Percentiles rank a stretch among this genome's conserved stretches.
phyloP scores from a whole-genome alignment of 1,140 invertebrate species.

The Drosophila truncata region DNA sequence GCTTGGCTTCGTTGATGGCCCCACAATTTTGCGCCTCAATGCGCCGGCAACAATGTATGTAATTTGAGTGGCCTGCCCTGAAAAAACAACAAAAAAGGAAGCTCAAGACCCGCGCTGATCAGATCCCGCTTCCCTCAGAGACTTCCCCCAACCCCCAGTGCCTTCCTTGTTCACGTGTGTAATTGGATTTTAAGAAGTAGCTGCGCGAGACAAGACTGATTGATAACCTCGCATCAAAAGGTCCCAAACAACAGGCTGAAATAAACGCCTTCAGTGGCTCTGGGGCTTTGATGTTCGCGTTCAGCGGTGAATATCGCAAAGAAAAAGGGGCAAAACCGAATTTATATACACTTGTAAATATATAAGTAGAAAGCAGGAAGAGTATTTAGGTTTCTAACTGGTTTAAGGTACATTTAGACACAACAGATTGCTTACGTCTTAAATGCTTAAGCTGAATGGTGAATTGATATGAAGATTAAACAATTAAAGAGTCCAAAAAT shows the following conservation, averaged over 20 bases:
- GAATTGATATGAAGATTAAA: too few species aligned
- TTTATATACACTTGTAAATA: not conserved
- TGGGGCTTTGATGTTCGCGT: conserved; percentile 61
- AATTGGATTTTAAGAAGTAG: conserved; percentile 83
- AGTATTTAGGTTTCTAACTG: too few species aligned
- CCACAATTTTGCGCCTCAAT: conserved; percentile 72
- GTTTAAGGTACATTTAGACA: not conserved
- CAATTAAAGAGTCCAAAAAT: not conserved
- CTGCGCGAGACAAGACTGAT: conserved; percentile 66
- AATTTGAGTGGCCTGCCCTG: conserved; percentile 64
- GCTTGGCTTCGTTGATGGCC: conserved; percentile 35
- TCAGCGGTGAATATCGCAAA: conserved; percentile 38
- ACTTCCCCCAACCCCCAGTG: not conserved
- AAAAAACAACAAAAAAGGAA: conserved; percentile 23
- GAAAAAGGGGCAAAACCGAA: not conserved
- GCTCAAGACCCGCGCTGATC: conserved; percentile 44
- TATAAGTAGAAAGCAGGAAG: too few species aligned
- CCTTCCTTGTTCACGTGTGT: conserved; percentile 58
- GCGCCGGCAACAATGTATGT: conserved; percentile 65
- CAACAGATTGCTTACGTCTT: not conserved
- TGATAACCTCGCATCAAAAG: conserved; percentile 76
- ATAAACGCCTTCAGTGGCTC: conserved; percentile 71
- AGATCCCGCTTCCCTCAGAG: conserved; percentile 10
- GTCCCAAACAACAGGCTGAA: conserved; percentile 67
- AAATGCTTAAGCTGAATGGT: too few species aligned